Base-by-base conservation (phyloP, 2,888 invertebrate genomes). In the Anoplius nigerrimus region DNA sequence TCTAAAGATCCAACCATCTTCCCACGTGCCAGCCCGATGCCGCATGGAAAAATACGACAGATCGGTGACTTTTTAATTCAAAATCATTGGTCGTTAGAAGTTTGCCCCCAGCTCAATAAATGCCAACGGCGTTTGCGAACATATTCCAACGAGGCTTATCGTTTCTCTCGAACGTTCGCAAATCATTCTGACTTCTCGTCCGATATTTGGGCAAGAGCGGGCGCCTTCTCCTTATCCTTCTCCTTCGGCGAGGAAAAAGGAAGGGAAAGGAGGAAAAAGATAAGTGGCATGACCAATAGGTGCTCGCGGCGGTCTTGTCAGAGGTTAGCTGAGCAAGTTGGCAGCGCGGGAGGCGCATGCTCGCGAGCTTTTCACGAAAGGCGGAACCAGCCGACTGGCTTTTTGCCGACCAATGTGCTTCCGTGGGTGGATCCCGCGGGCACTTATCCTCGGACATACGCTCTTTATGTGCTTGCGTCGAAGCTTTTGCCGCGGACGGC, bases 361-460 rank as follows among this genome's bases (percentile, higher is more conserved):
- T 20, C 63, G 2, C 6, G 69, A 67, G 78, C 75, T 80, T 79
- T 80, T 77, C 73, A 42, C 68, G 71, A 70, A 79, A 79, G 79
- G 79, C 79, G 80, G 78, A 66, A 16, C 79, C 4, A 5, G 6
- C 18, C 63, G 22, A 4, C 51, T 18, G 67, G 78, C 75, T 80
- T 80, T 72, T 66, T 70, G 56, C 22, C 78, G 72, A 68, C 82
- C 81, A 81, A 82, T 81, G 64, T 72, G 78, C 69, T 74, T 69
- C 71, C 63, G 74, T 75, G 81, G 81, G 79, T 82, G 82, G 81
- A 34, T 34, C 34, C 34, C 34, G 6, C 34, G 4, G 34, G 4
- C 34, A 34, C 34, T 34, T 34, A 34, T 34, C 34, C 34, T 34
- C 34, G 1, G 34, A 34, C 11, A 13, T 6, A n/a, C 34, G 34